These are phyloP conservation scores for Cliona cf. orientalis DNA, from an alignment of 37 sponge, comb jelly and placozoan species.

Conservation along the genomic window DNA sequence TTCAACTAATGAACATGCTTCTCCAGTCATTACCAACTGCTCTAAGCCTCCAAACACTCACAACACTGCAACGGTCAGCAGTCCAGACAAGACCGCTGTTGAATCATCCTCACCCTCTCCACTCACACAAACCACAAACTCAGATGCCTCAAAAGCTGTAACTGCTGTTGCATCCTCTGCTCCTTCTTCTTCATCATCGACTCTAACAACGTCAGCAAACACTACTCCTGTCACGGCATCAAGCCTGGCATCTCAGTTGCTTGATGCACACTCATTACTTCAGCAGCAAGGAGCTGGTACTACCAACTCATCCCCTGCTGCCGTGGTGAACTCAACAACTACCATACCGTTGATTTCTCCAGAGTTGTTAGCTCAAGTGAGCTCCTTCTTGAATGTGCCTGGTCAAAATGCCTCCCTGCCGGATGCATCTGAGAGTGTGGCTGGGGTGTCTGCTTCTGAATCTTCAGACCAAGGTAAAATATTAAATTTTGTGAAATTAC, in stretches of 20 bases:
- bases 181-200: not conserved
- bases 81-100: too few relatives aligned
- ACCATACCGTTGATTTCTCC: not conserved
- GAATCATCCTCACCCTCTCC: not conserved
- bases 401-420: not conserved
- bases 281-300: not conserved
- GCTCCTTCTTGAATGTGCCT: not conserved
- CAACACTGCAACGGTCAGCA: not conserved
- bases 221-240: too few relatives aligned
- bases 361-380: not conserved
- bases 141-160: not conserved
- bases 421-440: not conserved
- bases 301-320: not conserved
- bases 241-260: not conserved
- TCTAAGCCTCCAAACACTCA: not conserved
- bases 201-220: not conserved
- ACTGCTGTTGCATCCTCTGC: not conserved
- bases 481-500: too few relatives aligned
- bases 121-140: not conserved
- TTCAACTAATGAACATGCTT: not conserved
- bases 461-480: too few relatives aligned
- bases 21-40: not conserved
- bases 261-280: not conserved
- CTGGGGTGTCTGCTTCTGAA: too few relatives aligned
- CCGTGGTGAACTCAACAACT: not conserved